A percentile compares a stretch with the other conserved stretches of the same genome.
Conservation (phyloP, 2,888 invertebrate genomes). For the Drosophila quinaria region DNA sequence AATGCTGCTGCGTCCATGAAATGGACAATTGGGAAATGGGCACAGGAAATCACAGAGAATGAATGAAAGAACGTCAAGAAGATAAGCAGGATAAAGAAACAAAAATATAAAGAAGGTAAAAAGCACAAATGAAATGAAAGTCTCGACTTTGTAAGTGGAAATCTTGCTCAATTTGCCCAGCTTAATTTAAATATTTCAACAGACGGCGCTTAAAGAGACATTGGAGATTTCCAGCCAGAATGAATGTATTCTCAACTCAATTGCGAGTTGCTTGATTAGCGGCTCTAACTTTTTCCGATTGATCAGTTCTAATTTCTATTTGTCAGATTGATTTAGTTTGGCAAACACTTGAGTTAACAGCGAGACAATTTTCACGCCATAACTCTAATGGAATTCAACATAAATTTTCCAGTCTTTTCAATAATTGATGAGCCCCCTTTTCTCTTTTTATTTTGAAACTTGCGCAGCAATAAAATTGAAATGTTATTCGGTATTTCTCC, state of each 20-base stretch:
- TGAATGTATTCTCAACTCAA: slow-evolving; percentile 8
- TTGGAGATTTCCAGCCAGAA: slow-evolving; percentile 51
- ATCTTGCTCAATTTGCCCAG: slow-evolving; percentile 57
- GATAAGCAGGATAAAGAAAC: neutral
- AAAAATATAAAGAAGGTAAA: slow-evolving; percentile 13
- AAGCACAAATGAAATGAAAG: slow-evolving; percentile 58
- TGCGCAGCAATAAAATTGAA: slow-evolving; percentile 72
- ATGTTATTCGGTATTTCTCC: slow-evolving; percentile 54
- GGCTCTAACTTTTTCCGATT: neutral
- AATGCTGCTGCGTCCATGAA: slow-evolving; percentile 66
- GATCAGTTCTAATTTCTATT: slow-evolving; percentile 40
- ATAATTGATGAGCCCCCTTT: slow-evolving; percentile 64
- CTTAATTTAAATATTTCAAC: slow-evolving; percentile 65
- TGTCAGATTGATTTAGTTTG: slow-evolving; percentile 41
- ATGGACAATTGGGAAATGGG: slow-evolving; percentile 73
- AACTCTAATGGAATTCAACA: slow-evolving; percentile 80
- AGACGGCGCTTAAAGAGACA: slow-evolving; percentile 56
- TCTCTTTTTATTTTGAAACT: slow-evolving; percentile 27
- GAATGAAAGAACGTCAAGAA: slow-evolving; percentile 22
- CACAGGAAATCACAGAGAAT: slow-evolving; percentile 27
- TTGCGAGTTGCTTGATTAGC: slow-evolving; percentile 40
- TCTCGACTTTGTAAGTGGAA: slow-evolving; percentile 46
- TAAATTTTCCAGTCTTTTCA: slow-evolving; percentile 75
- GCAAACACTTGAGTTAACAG: slow-evolving; percentile 13
- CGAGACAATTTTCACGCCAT: slow-evolving; percentile 70